Conservation (phyloP, 2,797 vertebrate genomes). For the Scarus forsteni region DNA sequence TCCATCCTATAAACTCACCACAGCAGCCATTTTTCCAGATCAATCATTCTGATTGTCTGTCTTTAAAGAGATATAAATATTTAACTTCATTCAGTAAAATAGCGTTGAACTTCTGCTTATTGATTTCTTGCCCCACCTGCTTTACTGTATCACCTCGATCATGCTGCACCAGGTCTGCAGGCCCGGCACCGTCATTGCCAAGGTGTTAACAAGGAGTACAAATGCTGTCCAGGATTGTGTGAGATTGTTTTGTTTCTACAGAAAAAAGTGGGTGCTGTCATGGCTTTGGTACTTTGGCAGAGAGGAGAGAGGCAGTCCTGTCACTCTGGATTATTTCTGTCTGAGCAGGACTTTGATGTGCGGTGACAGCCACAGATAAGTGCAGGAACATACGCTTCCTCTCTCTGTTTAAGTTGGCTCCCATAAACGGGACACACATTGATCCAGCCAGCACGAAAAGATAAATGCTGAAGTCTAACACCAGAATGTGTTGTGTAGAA, state of each 20-base stretch:
- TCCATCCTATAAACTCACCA: too few species aligned
- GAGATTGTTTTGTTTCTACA: slow-evolving; percentile 66
- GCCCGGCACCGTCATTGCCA: slow-evolving; percentile 35
- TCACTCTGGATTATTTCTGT: slow-evolving; percentile 78
- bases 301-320: slow-evolving; percentile 66
- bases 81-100: too few species aligned
- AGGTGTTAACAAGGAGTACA: slow-evolving; percentile 34
- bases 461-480: not conserved
- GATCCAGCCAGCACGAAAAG: not conserved
- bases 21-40: too few species aligned
- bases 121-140: too few species aligned
- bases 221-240: slow-evolving; percentile 31
- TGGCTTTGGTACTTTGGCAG: slow-evolving; percentile 50
- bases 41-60: too few species aligned
- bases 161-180: not conserved
- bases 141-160: too few species aligned
- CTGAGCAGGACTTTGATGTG: slow-evolving; percentile 71
- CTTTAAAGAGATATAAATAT: too few species aligned
- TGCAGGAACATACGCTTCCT: slow-evolving; percentile 67
- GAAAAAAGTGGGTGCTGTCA: slow-evolving; percentile 56
- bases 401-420: slow-evolving; percentile 66
- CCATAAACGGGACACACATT: slow-evolving; percentile 18
- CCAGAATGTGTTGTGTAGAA: not conserved
- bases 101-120: too few species aligned
- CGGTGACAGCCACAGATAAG: slow-evolving; percentile 69